Base-by-base conservation (phyloP, 2,888 invertebrate species). In the Polyommatus icarus region DNA sequence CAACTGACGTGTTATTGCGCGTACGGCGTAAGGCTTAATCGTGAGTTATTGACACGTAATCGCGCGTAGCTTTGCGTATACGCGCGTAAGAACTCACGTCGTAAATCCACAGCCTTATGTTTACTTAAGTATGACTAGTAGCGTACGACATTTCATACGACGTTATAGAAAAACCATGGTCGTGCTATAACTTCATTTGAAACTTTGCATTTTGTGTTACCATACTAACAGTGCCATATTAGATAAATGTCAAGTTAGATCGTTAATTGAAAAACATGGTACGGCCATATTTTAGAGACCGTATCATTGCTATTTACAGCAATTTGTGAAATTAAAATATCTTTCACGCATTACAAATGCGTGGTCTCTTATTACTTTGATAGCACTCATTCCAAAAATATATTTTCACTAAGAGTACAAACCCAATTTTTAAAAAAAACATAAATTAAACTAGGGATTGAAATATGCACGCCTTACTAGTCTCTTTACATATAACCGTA, bases 401-500 rank as follows among this genome's bases (percentile, higher is more conserved):
- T 75, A 29, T 54, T 75, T 75, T 54, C 54, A 75, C 29, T 3
- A 29, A 29, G 15, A 75, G 54, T 75, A 54, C 75, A 75, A 75
- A 75, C 54, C 10, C 12, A 20, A 75, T 54, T 75, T 24, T 15
- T 67, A 29, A 12, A 15, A 12, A 15, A 75, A 75, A 75, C 75
- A 75, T 75, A 29, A 29, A 15, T 75, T 75, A 73, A 73, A 77
- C 59, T 73, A 73, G 73, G 24, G 57, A 77, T 46, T 73, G 59
- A 77, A 77, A 80, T 78, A 80, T 80, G 80, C 80, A 80, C 73
- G 80, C 79, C 76, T 75, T 78, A 79, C 76, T 81, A 79, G 77
- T 79, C 80, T 72, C 71, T 80, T 77, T 80, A 79, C 78, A 80
- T 72, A 76, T 29, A 10, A 15, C 67, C 40, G 57, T 79, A 79